phyloP scores from a whole-genome alignment of 2,888 invertebrate genomes.

The Ypsolopha sequella region DNA sequence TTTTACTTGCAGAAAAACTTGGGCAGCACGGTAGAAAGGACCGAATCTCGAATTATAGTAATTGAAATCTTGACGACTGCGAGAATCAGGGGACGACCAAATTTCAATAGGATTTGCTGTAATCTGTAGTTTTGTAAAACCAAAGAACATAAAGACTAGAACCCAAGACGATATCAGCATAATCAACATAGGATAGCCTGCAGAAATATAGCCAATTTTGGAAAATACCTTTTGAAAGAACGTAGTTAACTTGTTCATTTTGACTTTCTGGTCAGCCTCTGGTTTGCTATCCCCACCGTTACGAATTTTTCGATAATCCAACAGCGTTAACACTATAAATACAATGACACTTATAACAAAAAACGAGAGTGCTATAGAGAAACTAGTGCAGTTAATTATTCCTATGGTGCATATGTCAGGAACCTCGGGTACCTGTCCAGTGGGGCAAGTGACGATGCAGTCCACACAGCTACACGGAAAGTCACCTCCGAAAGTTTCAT shows the following conservation, averaged over 20 bases:
- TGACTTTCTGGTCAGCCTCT: slow-evolving; percentile 6
- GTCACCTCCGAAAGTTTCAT: slow-evolving; percentile 65
- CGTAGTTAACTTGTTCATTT: slow-evolving; percentile 23
- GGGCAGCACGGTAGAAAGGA: slow-evolving; percentile 91
- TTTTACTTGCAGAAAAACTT: slow-evolving; percentile 83
- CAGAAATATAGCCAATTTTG: slow-evolving; percentile 68
- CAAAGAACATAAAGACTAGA: slow-evolving; percentile 71
- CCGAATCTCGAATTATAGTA: slow-evolving; percentile 90
- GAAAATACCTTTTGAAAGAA: slow-evolving; percentile 39
- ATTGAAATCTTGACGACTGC: slow-evolving; percentile 85
- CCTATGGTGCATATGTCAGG: slow-evolving; percentile 66
- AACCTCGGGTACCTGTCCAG: slow-evolving; percentile 44
- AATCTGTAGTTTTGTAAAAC: slow-evolving; percentile 76
- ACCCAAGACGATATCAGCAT: slow-evolving; percentile 75
- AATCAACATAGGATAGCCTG: slow-evolving; percentile 74
- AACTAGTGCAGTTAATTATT: slow-evolving; percentile 73
- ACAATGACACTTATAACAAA: slow-evolving; percentile 46
- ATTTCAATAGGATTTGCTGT: slow-evolving; percentile 93
- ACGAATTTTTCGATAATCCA: slow-evolving; percentile 15
- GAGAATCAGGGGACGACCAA: slow-evolving; percentile 89
- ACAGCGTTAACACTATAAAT: slow-evolving; percentile 33
- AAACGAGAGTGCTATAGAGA: slow-evolving; percentile 71
- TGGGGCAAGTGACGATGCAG: slow-evolving; percentile 74
- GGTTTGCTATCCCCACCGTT: not conserved
- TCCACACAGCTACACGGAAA: slow-evolving; percentile 84